Evolutionary conservation across 2,888 invertebrate species (phyloP), one percentile per base, ranked within the genome.

Genomic region (Blastobasis lacticolella): DNA sequence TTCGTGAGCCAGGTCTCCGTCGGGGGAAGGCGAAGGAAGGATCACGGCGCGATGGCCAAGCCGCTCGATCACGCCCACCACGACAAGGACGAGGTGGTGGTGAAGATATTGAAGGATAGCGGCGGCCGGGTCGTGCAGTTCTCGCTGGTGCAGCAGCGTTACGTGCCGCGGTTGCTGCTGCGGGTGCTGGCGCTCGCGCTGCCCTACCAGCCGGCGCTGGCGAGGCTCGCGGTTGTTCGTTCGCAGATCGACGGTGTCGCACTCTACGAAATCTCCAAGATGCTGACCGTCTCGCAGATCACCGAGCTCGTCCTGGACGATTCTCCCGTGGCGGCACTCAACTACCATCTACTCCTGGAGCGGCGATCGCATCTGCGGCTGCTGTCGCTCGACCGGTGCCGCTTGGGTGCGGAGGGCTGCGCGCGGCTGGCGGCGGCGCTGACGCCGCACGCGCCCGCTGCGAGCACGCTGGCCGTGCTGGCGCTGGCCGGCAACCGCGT

Each of bases 111-210:
- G 50, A 10, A 37, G 40, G 59, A 64, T 54, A 3, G 37, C 10
- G 44, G 37, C 43, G 61, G 53, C 6, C 50, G 49, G 23, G 50
- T 62, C n/a, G 49, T 63, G 5, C 64, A 64, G 56, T 52, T 70
- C 10, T 10, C 45, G 7, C 54, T 70, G 46, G 8, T 10, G 1
- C 54, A 51, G 41, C 49, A 56, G 38, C 38, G 37, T 7, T 8
- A 38, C 23, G 53, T 62, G 43, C 71, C 71, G 38, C 54, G 59
- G 46, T 52, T 61, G 38, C 64, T 70, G 37, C 48, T 68, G 46
- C 57, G 62, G 50, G 49, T 70, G 9, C 45, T 71, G n/a, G 61
- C 55, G 5, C 49, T 67, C 10, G 61, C 62, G 51, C 37, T 64
- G 38, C 65, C 68, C 6, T 60, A 53, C 52, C 63, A 69, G 10